Conservation (phyloP, 2,113 vertebrate species). For the Xiphophorus maculatus region DNA sequence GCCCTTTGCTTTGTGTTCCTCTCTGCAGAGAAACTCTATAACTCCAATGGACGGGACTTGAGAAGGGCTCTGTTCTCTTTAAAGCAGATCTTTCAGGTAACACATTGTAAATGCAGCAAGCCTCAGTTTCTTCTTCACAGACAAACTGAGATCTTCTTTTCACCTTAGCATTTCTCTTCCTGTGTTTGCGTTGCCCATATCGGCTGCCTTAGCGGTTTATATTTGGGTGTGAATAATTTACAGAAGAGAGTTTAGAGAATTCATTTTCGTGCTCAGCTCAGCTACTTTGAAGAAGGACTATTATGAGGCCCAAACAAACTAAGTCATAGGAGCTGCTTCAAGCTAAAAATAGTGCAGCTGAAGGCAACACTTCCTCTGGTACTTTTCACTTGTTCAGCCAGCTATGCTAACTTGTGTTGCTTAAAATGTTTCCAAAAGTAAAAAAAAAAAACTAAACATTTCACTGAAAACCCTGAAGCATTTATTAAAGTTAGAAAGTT, state of each 20-base stretch:
- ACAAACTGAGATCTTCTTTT: constrained; percentile 32
- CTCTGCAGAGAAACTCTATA: constrained; percentile 89
- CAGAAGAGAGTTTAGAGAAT: constrained; percentile 12
- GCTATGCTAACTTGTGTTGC: too few species aligned
- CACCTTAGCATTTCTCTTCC: constrained; percentile 55
- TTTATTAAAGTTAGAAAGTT: not conserved
- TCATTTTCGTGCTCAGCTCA: too few species aligned
- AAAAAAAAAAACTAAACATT: too few species aligned
- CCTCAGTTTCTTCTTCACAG: constrained; percentile 44
- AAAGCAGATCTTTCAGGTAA: constrained; percentile 97
- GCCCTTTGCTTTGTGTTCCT: constrained; percentile 8
- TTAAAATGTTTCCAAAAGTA: too few species aligned
- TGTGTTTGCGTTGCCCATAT: constrained; percentile 8
- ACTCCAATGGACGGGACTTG: constrained; percentile 91
- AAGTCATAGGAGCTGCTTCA: too few species aligned
- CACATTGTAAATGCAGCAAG: constrained; percentile 40
- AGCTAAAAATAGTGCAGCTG: too few species aligned
- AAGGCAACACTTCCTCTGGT: too few species aligned
- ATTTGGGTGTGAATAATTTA: constrained; percentile 28
- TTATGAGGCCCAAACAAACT: too few species aligned
- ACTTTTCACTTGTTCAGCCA: too few species aligned
- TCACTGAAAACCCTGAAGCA: too few species aligned
- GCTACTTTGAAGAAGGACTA: too few species aligned
- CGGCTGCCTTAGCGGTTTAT: not conserved
- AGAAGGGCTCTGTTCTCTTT: constrained; percentile 95